These are phyloP conservation scores for Caenorhabditis tropicalis DNA, from an alignment of 1,140 invertebrate genomes.

Conservation along the genomic window DNA sequence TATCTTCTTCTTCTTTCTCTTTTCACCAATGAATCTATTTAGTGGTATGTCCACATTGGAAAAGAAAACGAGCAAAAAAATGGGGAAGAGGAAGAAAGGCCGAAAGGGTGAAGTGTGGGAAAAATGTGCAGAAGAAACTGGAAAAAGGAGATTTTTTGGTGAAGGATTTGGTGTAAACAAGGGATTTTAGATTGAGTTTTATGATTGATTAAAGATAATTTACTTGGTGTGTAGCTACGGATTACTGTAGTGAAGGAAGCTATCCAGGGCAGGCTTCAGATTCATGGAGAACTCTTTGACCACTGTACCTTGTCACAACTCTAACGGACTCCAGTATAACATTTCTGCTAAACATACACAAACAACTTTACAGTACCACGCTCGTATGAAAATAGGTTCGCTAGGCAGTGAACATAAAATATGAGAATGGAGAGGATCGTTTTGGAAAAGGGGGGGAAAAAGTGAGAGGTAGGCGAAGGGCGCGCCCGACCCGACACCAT, in stretches of 20 bases:
- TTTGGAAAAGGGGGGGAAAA: not conserved
- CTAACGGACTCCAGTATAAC: no score
- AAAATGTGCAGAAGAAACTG: not conserved
- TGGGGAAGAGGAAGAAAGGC: not conserved
- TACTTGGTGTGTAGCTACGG: no score
- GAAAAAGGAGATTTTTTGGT: not conserved
- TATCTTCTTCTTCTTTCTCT: not conserved
- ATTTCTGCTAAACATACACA: no score
- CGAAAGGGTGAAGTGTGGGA: not conserved
- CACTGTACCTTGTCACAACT: no score
- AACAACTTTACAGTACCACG: no score
- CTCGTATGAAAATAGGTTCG: no score
- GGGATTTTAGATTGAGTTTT: no score
- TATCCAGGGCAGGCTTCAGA: no score
- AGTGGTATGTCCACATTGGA: not conserved
- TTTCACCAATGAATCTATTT: not conserved
- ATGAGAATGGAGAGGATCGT: not conserved
- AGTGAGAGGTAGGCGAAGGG: not conserved
- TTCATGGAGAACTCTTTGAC: no score
- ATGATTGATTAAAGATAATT: no score
- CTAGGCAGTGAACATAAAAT: not conserved
- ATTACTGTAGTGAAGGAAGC: no score
- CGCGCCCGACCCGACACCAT: conserved; percentile 39
- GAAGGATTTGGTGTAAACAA: not conserved
- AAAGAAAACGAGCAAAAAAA: no score